Evolutionary conservation across 2,113 vertebrate species (phyloP).

Genomic region (Zosterops lateralis): DNA sequence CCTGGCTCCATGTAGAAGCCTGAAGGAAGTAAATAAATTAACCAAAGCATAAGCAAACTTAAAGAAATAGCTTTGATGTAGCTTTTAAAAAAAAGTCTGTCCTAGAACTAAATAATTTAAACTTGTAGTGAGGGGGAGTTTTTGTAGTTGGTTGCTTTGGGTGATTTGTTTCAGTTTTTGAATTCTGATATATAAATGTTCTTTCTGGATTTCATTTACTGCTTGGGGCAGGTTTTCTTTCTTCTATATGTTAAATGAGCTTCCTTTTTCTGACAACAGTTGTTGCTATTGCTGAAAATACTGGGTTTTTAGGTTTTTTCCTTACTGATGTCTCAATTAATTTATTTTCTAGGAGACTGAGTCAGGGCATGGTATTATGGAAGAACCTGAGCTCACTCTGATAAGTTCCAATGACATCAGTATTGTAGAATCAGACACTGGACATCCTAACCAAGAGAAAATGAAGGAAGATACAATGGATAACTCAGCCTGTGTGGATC

Average conservation of each 20-base stretch:
- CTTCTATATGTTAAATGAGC: neutral
- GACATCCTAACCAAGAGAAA: slow-evolving; percentile 22
- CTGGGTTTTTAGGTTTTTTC: neutral
- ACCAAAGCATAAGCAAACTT: neutral
- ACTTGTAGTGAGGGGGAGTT: neutral
- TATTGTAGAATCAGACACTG: slow-evolving; percentile 67
- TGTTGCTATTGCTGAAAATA: neutral
- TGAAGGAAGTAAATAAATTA: neutral
- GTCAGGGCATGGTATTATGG: slow-evolving; percentile 83
- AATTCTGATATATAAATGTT: neutral
- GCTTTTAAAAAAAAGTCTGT: neutral
- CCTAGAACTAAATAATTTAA: neutral
- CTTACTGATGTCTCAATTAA: neutral
- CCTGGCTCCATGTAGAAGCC: neutral
- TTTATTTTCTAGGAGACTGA: slow-evolving; percentile 70
- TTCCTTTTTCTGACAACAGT: neutral
- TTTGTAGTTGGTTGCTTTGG: neutral
- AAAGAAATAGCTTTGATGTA: neutral
- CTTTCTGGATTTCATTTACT: neutral
- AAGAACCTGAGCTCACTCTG: slow-evolving; percentile 86
- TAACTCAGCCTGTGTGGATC: neutral
- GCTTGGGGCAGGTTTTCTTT: neutral
- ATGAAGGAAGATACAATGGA: neutral
- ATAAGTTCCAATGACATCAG: slow-evolving; percentile 81
- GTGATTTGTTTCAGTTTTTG: neutral